Evolutionary conservation across 2,113 vertebrate genomes (phyloP), one percentile per base, ranked within the genome.

Genomic region (Narcine bancroftii): DNA sequence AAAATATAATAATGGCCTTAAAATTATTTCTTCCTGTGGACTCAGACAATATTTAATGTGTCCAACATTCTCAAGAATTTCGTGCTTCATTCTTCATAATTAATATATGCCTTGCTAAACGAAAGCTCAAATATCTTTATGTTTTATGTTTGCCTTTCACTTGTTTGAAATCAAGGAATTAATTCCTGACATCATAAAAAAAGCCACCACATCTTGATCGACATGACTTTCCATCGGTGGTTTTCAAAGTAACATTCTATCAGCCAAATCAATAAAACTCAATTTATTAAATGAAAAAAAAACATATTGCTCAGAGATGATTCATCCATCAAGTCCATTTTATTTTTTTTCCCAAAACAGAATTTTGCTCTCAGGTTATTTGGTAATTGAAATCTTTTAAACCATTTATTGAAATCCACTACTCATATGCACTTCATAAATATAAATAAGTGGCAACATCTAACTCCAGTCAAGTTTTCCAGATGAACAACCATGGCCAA

Each of bases 381-480:
- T 47, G 45, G 39, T 33, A 69, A 91, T 69, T 11, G 39, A 91
- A 21, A 26, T 33, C 39, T 91, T 91, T 91, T 69, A 47, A 47
- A 91, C 63, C 89, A 91, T 69, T 47, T 33, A 69, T 65, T 91
- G 63, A 45, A 11, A 65, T 47, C 65, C 89, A 91, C 26, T 69
- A 69, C 65, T 91, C 39, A 4, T 47, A 33, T 4, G 42, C 29
- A 24, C 63, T 69, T 69, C 69, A 91, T 91, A 91, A 91, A 71
- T 47, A 91, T 42, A 47, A 91, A 42, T 69, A 71, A 69, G 39
- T 71, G 89, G 15, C 89, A 91, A 91, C 47, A 91, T 11, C 42
- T 24, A 71, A 29, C 24, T 6, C 6, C 65, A 91, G 26, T 6
- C 7, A 45, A 17, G 60, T 24, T 15, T 69, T 69, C 63, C 47